Percentiles rank a stretch among this genome's conserved stretches.
Conservation (phyloP, 92 coral and sea anemone species). For the Parazoanthus atlanticus region DNA sequence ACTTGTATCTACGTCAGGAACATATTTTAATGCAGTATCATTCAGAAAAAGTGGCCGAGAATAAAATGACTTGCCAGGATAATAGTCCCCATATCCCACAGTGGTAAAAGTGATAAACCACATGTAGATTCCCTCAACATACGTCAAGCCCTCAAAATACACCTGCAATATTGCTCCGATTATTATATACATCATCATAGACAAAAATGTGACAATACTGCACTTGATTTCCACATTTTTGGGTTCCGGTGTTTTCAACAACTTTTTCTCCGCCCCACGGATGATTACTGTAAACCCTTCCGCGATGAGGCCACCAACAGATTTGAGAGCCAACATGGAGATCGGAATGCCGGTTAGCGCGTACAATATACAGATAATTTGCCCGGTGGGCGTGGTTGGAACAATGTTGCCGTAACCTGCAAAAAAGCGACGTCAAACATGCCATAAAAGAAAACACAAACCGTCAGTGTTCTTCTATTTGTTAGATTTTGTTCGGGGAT, state of each 20-base stretch:
- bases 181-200: conserved; percentile 8
- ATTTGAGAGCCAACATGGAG: conserved; percentile 43
- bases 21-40: too few relatives aligned
- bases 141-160: neutral
- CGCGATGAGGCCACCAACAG: conserved; percentile 47
- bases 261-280: conserved; percentile 26
- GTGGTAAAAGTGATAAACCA: conserved; percentile 48
- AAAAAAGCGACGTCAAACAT: neutral
- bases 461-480: too few relatives aligned
- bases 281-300: neutral
- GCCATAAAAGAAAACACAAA: too few relatives aligned
- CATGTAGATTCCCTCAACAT: conserved; percentile 40
- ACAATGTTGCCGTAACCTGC: conserved; percentile 56
- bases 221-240: neutral
- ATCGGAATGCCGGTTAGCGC: conserved; percentile 45
- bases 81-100: conserved; percentile 48
- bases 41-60: neutral
- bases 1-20: too few relatives aligned
- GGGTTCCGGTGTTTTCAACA: neutral
- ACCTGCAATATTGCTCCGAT: conserved; percentile 5
- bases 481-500: too few relatives aligned
- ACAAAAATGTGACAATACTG: neutral
- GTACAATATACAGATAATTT: conserved; percentile 42
- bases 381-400: conserved; percentile 25
- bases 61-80: too few relatives aligned